Conservation (phyloP, 2,797 vertebrate genomes). For the Miopithecus talapoin region DNA sequence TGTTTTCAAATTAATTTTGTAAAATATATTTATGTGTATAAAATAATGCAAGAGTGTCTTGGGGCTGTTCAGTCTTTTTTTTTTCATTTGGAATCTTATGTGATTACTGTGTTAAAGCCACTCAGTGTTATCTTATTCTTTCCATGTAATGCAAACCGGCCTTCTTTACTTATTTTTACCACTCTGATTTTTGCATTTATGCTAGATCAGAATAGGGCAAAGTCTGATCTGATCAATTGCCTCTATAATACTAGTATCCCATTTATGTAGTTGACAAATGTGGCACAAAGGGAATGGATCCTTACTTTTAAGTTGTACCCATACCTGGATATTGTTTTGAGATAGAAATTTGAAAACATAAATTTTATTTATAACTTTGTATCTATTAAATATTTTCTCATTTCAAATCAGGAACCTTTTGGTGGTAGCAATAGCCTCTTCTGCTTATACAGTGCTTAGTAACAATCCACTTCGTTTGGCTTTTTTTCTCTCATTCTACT, state of each 20-base stretch:
- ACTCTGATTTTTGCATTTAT: conserved; percentile 29
- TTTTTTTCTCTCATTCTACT: not conserved
- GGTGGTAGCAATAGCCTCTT: not conserved
- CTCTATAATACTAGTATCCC: not conserved
- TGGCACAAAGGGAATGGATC: not conserved
- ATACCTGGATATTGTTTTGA: not conserved
- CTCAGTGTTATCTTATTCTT: not conserved
- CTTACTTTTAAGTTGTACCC: not conserved
- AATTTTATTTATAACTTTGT: not conserved
- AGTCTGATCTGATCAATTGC: not conserved
- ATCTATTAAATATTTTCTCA: not conserved
- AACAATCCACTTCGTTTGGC: not conserved
- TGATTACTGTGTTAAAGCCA: conserved; percentile 20
- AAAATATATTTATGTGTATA: not conserved
- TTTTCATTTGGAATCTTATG: not conserved
- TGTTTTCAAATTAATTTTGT: conserved; percentile 35
- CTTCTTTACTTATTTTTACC: not conserved
- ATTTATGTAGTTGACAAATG: not conserved
- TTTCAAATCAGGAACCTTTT: not conserved
- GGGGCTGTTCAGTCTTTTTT: not conserved
- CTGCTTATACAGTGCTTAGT: not conserved
- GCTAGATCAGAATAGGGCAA: not conserved
- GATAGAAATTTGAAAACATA: not conserved
- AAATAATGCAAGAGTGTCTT: not conserved
- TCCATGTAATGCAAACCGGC: not conserved